These are phyloP conservation scores for Platycnemis pennipes DNA, from an alignment of 2,888 invertebrate genomes.

Conservation along the genomic window DNA sequence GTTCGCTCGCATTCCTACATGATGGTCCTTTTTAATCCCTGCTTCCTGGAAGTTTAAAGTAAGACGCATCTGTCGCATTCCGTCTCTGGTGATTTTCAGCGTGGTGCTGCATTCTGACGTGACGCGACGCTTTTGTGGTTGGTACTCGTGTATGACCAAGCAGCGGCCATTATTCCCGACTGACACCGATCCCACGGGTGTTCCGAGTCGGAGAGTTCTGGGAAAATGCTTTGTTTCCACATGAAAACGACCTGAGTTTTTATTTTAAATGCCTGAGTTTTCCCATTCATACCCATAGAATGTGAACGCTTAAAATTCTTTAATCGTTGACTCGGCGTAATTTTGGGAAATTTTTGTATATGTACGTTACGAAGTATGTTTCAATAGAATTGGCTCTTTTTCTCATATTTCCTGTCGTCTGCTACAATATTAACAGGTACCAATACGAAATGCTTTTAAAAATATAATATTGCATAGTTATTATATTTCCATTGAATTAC, in stretches of 20 bases:
- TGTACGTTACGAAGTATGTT: no score
- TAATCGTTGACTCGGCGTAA: background rate
- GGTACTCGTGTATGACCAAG: background rate
- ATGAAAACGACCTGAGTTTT: background rate
- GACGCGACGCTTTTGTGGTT: background rate
- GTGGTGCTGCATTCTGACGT: background rate
- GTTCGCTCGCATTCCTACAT: background rate
- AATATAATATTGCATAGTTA: no score
- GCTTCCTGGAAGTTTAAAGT: background rate
- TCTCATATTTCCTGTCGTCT: no score
- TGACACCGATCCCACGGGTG: conserved; percentile 60
- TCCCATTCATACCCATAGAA: background rate
- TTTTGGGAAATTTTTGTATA: no score
- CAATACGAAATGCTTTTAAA: no score
- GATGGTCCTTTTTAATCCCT: background rate
- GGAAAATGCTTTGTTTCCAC: conserved; percentile 5
- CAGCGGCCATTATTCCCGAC: conserved; percentile 34
- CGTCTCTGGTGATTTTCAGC: background rate
- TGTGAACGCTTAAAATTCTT: background rate
- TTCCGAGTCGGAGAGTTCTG: background rate
- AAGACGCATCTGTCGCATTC: conserved; percentile 36
- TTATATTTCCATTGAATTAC: no score
- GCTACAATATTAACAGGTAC: no score
- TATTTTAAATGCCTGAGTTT: background rate
- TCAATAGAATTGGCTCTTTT: no score